Percentiles rank a stretch among this genome's conserved stretches.
Conservation (phyloP, 23 tunicate genomes). For the Botrylloides violaceus region DNA sequence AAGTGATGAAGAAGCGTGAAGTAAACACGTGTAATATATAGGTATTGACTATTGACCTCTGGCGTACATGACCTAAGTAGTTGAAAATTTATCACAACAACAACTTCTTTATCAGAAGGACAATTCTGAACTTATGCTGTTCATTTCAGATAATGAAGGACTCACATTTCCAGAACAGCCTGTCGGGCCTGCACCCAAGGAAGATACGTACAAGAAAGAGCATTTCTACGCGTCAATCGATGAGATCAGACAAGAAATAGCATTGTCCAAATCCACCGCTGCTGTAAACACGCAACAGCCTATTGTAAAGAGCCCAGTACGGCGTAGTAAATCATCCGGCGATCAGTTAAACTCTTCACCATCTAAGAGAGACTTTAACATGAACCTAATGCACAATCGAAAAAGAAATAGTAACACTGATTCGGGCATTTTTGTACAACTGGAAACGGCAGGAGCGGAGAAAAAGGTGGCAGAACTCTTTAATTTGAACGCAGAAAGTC, state of each 20-base stretch:
- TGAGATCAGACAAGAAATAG: neutral
- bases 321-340: neutral
- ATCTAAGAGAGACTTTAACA: neutral
- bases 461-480: neutral
- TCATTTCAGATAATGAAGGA: too few relatives aligned
- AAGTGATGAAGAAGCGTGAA: too few relatives aligned
- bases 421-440: neutral
- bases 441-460: neutral
- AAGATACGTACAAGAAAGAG: too few relatives aligned
- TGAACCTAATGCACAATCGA: neutral
- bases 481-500: neutral
- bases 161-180: too few relatives aligned
- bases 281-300: neutral
- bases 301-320: neutral
- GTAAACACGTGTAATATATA: too few relatives aligned
- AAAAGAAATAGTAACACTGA: neutral
- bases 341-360: neutral
- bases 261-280: neutral
- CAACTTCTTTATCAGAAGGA: too few relatives aligned
- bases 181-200: neutral
- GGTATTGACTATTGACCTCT: too few relatives aligned
- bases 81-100: too few relatives aligned
- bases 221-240: neutral
- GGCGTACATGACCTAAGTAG: too few relatives aligned
- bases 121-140: too few relatives aligned